phyloP scores from a whole-genome alignment of 2,113 vertebrate genomes.

The Gobius niger region DNA sequence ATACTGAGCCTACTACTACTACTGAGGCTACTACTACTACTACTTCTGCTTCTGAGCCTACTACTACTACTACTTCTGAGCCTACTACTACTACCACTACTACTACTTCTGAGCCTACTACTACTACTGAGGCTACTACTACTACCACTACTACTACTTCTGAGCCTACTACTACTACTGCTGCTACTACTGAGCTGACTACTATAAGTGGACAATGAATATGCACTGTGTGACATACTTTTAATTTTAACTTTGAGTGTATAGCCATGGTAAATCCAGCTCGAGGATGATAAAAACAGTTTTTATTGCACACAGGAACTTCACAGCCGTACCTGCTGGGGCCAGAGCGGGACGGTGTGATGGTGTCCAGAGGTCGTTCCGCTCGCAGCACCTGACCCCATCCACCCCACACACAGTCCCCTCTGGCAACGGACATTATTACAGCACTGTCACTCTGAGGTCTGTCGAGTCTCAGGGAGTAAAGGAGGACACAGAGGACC shows the following conservation, averaged over 20 bases:
- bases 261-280: constrained; percentile 9
- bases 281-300: constrained; percentile 13
- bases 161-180: too few relatives aligned
- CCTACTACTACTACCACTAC: too few relatives aligned
- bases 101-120: too few relatives aligned
- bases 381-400: constrained; percentile 30
- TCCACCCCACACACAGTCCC: background rate
- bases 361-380: constrained; percentile 23
- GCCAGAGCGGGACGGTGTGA: constrained; percentile 5
- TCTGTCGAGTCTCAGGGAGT: constrained; percentile 40
- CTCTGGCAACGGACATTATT: constrained; percentile 27
- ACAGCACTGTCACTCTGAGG: constrained; percentile 43
- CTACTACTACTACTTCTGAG: too few relatives aligned
- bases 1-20: too few relatives aligned
- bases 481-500: constrained; percentile 53
- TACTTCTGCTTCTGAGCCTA: too few relatives aligned
- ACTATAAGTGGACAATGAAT: background rate
- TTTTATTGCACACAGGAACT: constrained; percentile 10
- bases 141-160: too few relatives aligned
- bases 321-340: constrained; percentile 31
- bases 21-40: too few relatives aligned
- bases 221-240: constrained; percentile 1
- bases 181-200: too few relatives aligned
- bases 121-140: too few relatives aligned
- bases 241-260: background rate